Evolutionary conservation across 2,888 invertebrate species (phyloP).

Genomic region (Stenichneumon culpator): DNA sequence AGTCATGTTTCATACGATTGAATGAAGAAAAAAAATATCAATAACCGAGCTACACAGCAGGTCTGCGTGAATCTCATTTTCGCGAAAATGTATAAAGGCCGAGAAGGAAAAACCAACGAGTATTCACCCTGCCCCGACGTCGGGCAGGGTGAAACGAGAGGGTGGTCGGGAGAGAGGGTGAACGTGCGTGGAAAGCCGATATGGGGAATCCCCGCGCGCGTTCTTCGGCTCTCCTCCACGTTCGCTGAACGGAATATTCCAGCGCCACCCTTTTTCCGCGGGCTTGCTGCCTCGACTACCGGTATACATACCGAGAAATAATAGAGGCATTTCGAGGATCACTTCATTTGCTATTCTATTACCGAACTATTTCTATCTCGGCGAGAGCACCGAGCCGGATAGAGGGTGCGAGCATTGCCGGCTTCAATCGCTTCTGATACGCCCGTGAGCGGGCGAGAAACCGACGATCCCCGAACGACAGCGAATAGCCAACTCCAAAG

Average conservation of each 20-base stretch:
- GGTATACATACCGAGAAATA: conserved; percentile 58
- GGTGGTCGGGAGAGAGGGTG: conserved; percentile 33
- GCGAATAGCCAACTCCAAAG: conserved; percentile 42
- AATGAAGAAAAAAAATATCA: conserved; percentile 15
- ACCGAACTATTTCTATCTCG: conserved; percentile 65
- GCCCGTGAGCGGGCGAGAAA: conserved; percentile 4
- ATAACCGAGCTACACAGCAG: conserved; percentile 4
- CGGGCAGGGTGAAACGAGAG: conserved; percentile 37
- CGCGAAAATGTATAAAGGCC: not conserved
- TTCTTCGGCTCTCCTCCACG: conserved; percentile 22
- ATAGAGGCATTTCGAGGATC: conserved; percentile 67
- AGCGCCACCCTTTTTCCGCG: conserved; percentile 29
- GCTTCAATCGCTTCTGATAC: not conserved
- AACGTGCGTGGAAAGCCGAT: conserved; percentile 66
- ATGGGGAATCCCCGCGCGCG: conserved; percentile 37
- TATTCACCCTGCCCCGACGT: conserved; percentile 23
- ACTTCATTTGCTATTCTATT: conserved; percentile 69
- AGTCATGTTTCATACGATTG: not conserved
- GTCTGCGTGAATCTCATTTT: conserved; percentile 12
- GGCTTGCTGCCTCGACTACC: conserved; percentile 12
- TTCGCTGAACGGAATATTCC: conserved; percentile 48
- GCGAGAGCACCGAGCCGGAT: conserved; percentile 30
- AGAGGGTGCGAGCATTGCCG: conserved; percentile 29
- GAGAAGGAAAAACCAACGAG: conserved; percentile 34
- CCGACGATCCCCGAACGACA: conserved; percentile 31